Evolutionary conservation across 2,888 invertebrate genomes (phyloP).

Genomic region (Pseudococcus jackbeardsleyi): DNA sequence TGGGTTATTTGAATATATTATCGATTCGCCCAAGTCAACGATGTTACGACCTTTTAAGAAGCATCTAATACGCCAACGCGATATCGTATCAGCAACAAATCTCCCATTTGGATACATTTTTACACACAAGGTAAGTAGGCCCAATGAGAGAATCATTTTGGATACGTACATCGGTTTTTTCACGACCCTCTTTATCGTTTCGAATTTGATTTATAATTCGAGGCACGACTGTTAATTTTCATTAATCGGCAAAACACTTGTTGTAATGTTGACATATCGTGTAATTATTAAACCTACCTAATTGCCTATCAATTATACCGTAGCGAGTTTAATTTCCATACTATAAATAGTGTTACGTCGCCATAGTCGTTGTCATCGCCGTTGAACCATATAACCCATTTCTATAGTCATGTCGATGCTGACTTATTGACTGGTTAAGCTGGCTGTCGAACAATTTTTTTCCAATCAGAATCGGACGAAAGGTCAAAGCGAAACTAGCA

Average conservation of each 20-base stretch:
- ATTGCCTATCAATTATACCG: background rate
- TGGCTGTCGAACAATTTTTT: constrained; percentile 9
- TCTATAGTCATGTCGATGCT: background rate
- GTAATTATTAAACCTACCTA: constrained; percentile 13
- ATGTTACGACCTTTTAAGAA: background rate
- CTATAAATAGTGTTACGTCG: constrained; percentile 24
- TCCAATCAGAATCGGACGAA: constrained; percentile 1
- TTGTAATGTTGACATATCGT: background rate
- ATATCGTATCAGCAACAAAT: constrained; percentile 20
- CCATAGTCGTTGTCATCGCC: background rate
- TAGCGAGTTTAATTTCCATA: constrained; percentile 35
- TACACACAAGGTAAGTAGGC: background rate
- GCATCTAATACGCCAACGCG: background rate
- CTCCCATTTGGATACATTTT: background rate
- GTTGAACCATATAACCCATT: constrained; percentile 42
- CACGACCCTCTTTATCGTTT: background rate
- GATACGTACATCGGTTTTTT: background rate
- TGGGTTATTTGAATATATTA: background rate
- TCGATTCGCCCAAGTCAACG: background rate
- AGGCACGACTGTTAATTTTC: background rate
- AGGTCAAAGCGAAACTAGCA: constrained; percentile 25
- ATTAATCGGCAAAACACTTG: background rate
- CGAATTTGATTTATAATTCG: background rate
- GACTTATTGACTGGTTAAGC: constrained; percentile 48
- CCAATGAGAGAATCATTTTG: background rate